phyloP scores from a whole-genome alignment of 2,888 invertebrate species.

The Leptothorax acervorum region DNA sequence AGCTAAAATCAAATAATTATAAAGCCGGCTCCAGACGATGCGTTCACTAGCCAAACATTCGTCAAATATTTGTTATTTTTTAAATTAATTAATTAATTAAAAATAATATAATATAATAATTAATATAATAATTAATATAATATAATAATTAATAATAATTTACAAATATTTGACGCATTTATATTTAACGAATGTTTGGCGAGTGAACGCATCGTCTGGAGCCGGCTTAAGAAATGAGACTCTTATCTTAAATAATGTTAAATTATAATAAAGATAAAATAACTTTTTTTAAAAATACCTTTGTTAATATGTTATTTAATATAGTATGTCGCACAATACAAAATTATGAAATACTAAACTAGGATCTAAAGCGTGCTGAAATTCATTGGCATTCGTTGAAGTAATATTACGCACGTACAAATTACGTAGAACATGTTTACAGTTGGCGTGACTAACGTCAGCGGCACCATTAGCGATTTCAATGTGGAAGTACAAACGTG shows the following conservation, averaged over 20 bases:
- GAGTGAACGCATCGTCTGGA: too few species aligned
- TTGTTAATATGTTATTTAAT: neutral
- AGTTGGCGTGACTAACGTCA: constrained; percentile 49
- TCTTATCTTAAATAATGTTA: neutral
- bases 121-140: too few species aligned
- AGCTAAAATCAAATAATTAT: neutral
- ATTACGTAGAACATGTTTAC: constrained; percentile 53
- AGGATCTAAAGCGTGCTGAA: neutral
- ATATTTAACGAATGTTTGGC: too few species aligned
- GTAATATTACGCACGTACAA: constrained; percentile 24
- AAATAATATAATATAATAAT: too few species aligned
- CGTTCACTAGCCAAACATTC: too few species aligned
- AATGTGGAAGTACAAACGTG: constrained; percentile 51
- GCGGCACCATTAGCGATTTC: constrained; percentile 58
- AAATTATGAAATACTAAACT: neutral
- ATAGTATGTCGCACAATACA: too few species aligned
- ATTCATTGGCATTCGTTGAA: neutral
- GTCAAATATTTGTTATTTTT: too few species aligned
- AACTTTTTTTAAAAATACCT: neutral
- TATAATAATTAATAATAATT: too few species aligned
- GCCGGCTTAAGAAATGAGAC: neutral
- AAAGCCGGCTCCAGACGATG: too few species aligned
- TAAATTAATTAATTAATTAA: too few species aligned
- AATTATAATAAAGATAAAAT: neutral
- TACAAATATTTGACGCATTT: too few species aligned